phyloP scores from a whole-genome alignment of 2,797 vertebrate species.

The Dendrocincla fuliginosa region DNA sequence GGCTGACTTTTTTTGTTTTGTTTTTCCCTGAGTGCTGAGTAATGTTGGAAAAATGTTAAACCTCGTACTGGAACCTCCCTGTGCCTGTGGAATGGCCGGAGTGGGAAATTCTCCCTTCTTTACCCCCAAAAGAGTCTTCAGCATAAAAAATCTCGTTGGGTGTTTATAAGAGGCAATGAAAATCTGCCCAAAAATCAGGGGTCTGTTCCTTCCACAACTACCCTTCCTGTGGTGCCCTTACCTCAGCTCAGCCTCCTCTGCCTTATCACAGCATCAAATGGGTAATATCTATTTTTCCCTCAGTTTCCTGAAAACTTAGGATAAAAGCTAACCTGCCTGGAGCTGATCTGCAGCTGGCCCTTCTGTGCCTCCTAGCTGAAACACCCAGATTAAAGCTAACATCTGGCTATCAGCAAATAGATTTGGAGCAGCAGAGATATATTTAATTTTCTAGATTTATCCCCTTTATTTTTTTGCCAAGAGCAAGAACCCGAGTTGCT shows the following conservation, averaged over 20 bases:
- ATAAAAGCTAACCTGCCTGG: conserved; percentile 3
- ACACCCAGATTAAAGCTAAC: neutral
- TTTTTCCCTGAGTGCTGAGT: neutral
- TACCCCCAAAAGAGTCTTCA: neutral
- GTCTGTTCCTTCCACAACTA: accelerated
- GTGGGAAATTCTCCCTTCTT: neutral
- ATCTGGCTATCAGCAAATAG: conserved; percentile 50
- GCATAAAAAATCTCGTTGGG: neutral
- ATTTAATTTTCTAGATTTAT: conserved; percentile 39
- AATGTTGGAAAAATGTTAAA: conserved; percentile 33
- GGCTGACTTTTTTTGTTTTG: neutral
- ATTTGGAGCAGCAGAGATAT: conserved; percentile 13
- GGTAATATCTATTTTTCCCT: neutral
- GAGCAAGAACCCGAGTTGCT: neutral
- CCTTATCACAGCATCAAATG: neutral
- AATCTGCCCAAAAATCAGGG: neutral
- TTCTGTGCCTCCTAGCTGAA: neutral
- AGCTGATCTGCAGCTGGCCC: neutral
- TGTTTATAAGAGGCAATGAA: neutral
- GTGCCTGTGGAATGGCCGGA: neutral
- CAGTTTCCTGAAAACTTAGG: neutral
- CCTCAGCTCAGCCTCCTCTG: neutral
- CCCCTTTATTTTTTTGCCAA: conserved; percentile 51
- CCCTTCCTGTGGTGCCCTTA: neutral
- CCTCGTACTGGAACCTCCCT: neutral